Conservation (phyloP, 2,113 vertebrate species). For the Erythrolamprus reginae region DNA sequence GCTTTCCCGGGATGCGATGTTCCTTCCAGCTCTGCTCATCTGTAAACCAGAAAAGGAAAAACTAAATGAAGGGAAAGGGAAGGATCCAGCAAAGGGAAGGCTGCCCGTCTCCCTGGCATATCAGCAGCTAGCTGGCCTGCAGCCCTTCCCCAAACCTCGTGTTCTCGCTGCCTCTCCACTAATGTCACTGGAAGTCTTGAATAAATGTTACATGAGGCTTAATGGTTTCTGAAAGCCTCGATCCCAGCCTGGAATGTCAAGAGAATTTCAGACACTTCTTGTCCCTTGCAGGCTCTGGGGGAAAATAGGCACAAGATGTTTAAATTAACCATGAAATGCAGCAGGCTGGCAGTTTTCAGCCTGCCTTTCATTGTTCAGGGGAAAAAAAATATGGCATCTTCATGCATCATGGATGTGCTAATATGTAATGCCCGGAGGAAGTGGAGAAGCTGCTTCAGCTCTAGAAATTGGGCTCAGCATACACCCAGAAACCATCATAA, state of each 20-base stretch:
- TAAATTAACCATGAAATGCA: conserved; percentile 36
- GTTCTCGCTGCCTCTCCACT: background rate
- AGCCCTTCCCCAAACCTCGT: background rate
- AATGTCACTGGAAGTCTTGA: background rate
- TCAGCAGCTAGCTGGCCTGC: background rate
- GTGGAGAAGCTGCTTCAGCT: background rate
- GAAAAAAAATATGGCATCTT: background rate
- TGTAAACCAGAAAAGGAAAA: conserved; percentile 1
- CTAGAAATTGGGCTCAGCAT: background rate
- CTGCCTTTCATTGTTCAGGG: background rate
- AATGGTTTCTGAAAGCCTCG: conserved; percentile 8
- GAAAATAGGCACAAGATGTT: background rate
- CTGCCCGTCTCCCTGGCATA: fast-evolving
- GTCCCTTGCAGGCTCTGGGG: background rate
- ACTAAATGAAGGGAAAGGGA: fast-evolving
- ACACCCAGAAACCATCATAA: background rate
- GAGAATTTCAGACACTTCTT: conserved; percentile 22
- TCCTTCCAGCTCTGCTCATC: background rate
- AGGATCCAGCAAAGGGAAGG: background rate
- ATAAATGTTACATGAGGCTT: background rate
- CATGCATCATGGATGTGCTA: background rate
- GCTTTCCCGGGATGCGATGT: background rate
- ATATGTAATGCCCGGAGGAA: conserved; percentile 1
- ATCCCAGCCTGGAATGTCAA: background rate
- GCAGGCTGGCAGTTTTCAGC: fast-evolving